These are phyloP conservation scores for Teinopalpus imperialis DNA, from an alignment of 2,888 invertebrate species.

Conservation along the genomic window DNA sequence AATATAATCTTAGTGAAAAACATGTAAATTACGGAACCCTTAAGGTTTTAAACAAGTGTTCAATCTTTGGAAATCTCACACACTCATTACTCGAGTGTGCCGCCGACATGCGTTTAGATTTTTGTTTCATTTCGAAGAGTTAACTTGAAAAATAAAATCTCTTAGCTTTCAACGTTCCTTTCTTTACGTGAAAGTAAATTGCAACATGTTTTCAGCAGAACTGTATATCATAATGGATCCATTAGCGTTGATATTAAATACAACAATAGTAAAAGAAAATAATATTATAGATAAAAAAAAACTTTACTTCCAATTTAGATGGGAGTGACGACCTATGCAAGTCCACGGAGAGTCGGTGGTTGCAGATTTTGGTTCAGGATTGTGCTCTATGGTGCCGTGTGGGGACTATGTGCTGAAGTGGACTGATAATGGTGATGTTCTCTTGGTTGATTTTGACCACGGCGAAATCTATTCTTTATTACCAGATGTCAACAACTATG, in stretches of 20 bases:
- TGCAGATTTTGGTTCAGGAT: no score
- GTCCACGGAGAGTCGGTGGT: no score
- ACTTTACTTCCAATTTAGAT: no score
- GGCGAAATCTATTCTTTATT: no score
- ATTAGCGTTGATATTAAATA: slow-evolving; percentile 5
- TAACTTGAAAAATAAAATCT: slow-evolving; percentile 22
- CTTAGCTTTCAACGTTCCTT: slow-evolving; percentile 12
- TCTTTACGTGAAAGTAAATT: slow-evolving; percentile 9
- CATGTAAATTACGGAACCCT: slow-evolving; percentile 6
- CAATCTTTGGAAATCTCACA: slow-evolving; percentile 1
- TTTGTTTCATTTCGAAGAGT: slow-evolving; percentile 24
- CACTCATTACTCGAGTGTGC: slow-evolving; percentile 24
- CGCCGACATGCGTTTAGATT: slow-evolving; percentile 22
- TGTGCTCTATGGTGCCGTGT: no score
- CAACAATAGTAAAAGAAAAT: neutral
- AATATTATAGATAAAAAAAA: no score
- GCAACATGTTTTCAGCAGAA: slow-evolving; percentile 10
- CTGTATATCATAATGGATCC: slow-evolving; percentile 13
- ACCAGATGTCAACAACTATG: no score
- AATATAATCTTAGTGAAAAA: neutral
- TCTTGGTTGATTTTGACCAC: no score
- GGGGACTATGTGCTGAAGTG: no score
- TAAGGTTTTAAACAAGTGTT: neutral
- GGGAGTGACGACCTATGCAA: no score
- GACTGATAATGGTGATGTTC: no score